Evolutionary conservation across 2,113 vertebrate genomes (phyloP).

Genomic region (Calyptommatus sinebrachiatus): DNA sequence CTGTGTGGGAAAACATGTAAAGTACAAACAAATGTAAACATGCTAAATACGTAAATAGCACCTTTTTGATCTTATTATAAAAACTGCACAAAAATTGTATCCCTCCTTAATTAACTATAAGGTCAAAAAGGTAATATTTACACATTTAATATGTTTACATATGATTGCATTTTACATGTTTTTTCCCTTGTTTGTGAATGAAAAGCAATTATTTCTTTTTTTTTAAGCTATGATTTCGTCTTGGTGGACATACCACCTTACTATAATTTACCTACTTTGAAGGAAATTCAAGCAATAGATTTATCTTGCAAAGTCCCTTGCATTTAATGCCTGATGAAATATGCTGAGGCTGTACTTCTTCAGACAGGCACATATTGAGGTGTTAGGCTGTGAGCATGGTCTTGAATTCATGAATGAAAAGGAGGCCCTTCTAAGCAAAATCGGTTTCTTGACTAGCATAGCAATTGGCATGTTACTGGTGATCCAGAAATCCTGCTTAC

Average conservation of each 20-base stretch:
- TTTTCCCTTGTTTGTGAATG: neutral
- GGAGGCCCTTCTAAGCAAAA: neutral
- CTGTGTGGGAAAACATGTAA: too few species aligned
- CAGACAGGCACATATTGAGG: constrained; percentile 10
- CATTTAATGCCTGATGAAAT: constrained; percentile 33
- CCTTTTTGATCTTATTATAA: too few species aligned
- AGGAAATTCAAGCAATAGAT: constrained; percentile 19
- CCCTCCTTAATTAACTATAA: too few species aligned
- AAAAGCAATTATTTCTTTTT: neutral
- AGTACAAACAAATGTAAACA: too few species aligned
- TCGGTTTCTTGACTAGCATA: neutral
- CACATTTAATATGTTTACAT: neutral
- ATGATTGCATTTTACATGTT: neutral
- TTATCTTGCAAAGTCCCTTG: neutral
- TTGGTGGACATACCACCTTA: constrained; percentile 19
- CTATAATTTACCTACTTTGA: constrained; percentile 17
- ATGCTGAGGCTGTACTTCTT: constrained; percentile 1
- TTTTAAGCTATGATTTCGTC: constrained; percentile 4
- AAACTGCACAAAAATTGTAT: too few species aligned
- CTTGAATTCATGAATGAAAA: constrained; percentile 15
- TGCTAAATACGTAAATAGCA: too few species aligned
- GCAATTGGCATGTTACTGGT: neutral
- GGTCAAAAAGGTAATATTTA: too few species aligned
- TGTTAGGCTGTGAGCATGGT: neutral
- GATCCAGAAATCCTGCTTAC: neutral